Evolutionary conservation across 2,113 vertebrate species (phyloP), one percentile per base, ranked within the genome.

Genomic region (Prunella fulvescens): DNA sequence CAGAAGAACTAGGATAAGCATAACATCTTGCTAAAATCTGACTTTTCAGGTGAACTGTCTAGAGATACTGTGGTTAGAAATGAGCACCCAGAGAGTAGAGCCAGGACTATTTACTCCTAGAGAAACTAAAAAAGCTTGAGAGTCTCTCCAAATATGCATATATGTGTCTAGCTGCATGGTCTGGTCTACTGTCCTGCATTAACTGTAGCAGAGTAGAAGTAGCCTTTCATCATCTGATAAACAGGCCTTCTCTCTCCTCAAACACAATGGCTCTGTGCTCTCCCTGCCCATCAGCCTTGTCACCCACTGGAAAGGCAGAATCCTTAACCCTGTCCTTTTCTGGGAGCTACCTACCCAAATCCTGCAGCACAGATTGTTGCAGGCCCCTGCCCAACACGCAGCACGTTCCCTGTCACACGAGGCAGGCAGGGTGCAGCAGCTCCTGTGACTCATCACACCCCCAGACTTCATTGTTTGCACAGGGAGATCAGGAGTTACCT

Each of bases 151-250:
- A 69, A 33, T 7, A 66, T 58, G 20, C 9, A 47, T 4, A 20
- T 9, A 7, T 9, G 14, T 10, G 5, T 15, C 20, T 47, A 28
- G 6, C 8, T 42, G 12, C 3, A 60, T 6, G 7, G 42, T 28
- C 29, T 18, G 37, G 3, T 8, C 17, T 53, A 5, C 2, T 47
- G 26, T 50, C 33, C 28, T 54, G 44, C 3, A 35, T 13, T 29
- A 71, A 44, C 14, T 20, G 4, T 1, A 25, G 16, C 0, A 35
- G 0, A 57, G 13, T 1, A 61, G 12, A 64, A 35, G 5, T 1
- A 35, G 3, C 18, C 31, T 39, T 42, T 54, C 19, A 47, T 17
- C 25, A 33, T 3, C 24, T 76, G 25, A 37, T 12, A 31, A 33
- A 44, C n/a, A 50, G 6, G 19, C 9, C 23, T 61, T 47, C 45